These are phyloP conservation scores for Gambusia yucatana DNA, from an alignment of 2,797 vertebrate genomes.

Conservation along the genomic window DNA sequence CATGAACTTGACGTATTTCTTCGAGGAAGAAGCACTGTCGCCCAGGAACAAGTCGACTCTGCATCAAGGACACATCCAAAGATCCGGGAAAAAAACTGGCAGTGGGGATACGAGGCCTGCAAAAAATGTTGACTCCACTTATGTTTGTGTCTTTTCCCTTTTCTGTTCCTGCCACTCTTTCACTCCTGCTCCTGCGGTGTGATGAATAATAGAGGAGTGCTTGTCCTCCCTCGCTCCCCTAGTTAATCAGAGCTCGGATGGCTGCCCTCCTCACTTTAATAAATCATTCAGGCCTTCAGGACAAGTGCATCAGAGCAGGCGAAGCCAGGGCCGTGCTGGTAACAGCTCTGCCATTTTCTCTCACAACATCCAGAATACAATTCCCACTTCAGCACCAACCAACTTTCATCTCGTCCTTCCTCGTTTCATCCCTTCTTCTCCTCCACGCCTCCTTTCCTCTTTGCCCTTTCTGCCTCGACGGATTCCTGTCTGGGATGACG, in stretches of 20 bases:
- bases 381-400: background rate
- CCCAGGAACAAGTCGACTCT: background rate
- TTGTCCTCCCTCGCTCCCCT: constrained; percentile 78
- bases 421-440: constrained; percentile 9
- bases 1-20: constrained; percentile 24
- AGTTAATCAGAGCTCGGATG: constrained; percentile 81
- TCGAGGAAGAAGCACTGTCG: constrained; percentile 6
- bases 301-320: constrained; percentile 58
- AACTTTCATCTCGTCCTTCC: background rate
- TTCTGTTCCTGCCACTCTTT: constrained; percentile 40
- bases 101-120: background rate
- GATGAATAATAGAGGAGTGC: constrained; percentile 83
- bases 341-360: constrained; percentile 37
- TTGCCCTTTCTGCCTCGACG: constrained; percentile 21
- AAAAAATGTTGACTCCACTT: constrained; percentile 20
- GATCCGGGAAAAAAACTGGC: constrained; percentile 3
- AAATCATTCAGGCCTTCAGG: constrained; percentile 81
- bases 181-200: constrained; percentile 61
- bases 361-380: constrained; percentile 9
- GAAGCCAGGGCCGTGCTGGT: constrained; percentile 37
- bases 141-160: constrained; percentile 27
- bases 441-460: constrained; percentile 17
- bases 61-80: constrained; percentile 21
- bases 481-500: constrained; percentile 32
- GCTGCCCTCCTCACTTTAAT: constrained; percentile 79